phyloP scores from a whole-genome alignment of 2,113 vertebrate genomes.

The Paraplagusia blochii region DNA sequence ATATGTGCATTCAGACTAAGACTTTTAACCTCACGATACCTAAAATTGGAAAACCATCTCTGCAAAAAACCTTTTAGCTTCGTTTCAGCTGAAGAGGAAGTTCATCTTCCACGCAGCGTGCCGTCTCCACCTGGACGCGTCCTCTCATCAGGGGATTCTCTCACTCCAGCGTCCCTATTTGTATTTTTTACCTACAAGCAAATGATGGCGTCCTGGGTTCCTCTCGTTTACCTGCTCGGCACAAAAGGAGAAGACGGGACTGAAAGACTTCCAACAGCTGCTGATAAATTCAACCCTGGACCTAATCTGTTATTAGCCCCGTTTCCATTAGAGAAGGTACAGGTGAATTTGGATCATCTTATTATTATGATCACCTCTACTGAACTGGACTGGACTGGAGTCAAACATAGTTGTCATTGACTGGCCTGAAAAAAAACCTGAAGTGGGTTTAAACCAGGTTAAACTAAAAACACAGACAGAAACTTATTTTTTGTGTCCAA shows the following conservation, averaged over 20 bases:
- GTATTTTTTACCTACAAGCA: neutral
- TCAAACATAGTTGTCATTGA: no score
- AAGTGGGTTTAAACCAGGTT: no score
- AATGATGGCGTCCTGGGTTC: conserved; percentile 1
- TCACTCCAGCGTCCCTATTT: neutral
- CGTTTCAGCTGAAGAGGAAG: conserved; percentile 15
- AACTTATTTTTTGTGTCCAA: no score
- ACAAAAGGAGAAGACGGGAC: neutral
- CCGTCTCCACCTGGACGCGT: conserved; percentile 9
- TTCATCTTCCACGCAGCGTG: conserved; percentile 47
- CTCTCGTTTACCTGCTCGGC: neutral
- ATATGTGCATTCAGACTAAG: conserved; percentile 1
- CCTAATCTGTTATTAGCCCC: neutral
- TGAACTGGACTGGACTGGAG: no score
- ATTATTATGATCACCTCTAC: no score
- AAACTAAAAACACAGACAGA: no score
- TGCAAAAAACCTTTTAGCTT: conserved; percentile 4
- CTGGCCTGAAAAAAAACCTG: no score
- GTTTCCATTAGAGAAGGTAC: neutral
- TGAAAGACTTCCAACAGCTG: conserved; percentile 4
- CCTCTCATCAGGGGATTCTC: conserved; percentile 12
- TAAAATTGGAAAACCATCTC: conserved; percentile 6
- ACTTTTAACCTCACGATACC: conserved; percentile 21
- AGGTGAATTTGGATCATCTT: no score
- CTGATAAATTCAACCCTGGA: conserved; percentile 1